These are phyloP conservation scores for Diarsia rubi DNA, from an alignment of 2,888 invertebrate genomes.

Conservation along the genomic window DNA sequence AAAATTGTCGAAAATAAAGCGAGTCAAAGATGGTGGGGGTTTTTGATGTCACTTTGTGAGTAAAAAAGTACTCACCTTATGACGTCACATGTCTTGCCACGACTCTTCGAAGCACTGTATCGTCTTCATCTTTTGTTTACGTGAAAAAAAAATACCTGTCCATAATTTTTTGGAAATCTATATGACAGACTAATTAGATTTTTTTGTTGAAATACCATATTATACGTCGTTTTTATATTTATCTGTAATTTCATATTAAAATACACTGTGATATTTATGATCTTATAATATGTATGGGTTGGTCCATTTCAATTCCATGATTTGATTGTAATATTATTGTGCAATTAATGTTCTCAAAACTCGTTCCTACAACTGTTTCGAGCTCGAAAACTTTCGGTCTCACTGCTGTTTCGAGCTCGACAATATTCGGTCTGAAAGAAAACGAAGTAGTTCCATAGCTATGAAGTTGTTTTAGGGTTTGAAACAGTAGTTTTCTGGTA, in stretches of 20 bases:
- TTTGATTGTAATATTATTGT: constrained; percentile 24
- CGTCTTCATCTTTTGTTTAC: too few relatives aligned
- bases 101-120: too few relatives aligned
- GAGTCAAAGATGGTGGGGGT: too few relatives aligned
- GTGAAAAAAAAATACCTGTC: too few relatives aligned
- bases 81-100: too few relatives aligned
- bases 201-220: too few relatives aligned
- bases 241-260: constrained; percentile 19
- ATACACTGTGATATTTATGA: constrained; percentile 30
- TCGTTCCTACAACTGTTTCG: neutral
- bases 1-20: too few relatives aligned
- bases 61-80: too few relatives aligned
- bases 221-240: too few relatives aligned
- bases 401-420: neutral
- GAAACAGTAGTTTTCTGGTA: neutral
- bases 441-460: neutral
- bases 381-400: neutral
- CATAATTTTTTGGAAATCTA: too few relatives aligned
- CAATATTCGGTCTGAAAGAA: neutral
- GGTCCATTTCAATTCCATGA: constrained; percentile 35
- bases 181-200: too few relatives aligned
- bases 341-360: constrained; percentile 16
- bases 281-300: constrained; percentile 40
- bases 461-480: neutral
- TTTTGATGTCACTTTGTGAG: too few relatives aligned